A percentile compares a stretch with the other conserved stretches of the same genome.
These are phyloP conservation scores for Pristionchus arcanus DNA, from an alignment of 2,888 invertebrate species.

Conservation along the genomic window DNA sequence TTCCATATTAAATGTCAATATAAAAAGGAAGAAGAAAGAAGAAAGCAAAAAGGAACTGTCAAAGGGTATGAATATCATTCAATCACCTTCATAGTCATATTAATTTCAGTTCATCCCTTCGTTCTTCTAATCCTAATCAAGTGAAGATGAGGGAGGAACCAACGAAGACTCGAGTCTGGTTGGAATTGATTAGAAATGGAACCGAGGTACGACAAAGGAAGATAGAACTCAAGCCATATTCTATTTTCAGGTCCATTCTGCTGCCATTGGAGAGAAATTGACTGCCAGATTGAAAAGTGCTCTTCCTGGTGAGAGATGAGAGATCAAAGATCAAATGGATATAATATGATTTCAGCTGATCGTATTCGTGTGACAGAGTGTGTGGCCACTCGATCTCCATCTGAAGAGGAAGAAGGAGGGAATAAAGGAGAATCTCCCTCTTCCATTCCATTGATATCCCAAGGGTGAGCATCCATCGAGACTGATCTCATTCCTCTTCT, in stretches of 20 bases:
- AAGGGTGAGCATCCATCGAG: constrained; percentile 63
- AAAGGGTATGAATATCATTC: neutral
- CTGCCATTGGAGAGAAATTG: constrained; percentile 76
- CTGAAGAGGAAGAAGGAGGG: constrained; percentile 62
- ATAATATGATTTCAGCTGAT: constrained; percentile 60
- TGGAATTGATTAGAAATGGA: constrained; percentile 73
- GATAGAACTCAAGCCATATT: neutral
- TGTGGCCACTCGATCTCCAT: constrained; percentile 73
- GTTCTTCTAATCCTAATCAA: neutral
- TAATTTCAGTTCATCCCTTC: neutral
- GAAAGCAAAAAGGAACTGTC: neutral
- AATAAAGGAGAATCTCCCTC: constrained; percentile 60
- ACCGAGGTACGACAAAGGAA: neutral
- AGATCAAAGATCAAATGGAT: neutral
- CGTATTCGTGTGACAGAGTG: constrained; percentile 73
- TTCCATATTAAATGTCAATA: constrained; percentile 49
- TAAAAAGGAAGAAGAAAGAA: neutral
- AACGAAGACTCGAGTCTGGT: constrained; percentile 64
- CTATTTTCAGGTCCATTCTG: constrained; percentile 61
- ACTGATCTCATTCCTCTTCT: neutral
- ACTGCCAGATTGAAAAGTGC: constrained; percentile 73
- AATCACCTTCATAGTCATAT: neutral
- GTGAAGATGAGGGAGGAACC: constrained; percentile 57
- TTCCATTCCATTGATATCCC: constrained; percentile 72
- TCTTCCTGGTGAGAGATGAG: constrained; percentile 59